phyloP scores from a whole-genome alignment of 2,113 vertebrate genomes.

The Mus spicilegus region DNA sequence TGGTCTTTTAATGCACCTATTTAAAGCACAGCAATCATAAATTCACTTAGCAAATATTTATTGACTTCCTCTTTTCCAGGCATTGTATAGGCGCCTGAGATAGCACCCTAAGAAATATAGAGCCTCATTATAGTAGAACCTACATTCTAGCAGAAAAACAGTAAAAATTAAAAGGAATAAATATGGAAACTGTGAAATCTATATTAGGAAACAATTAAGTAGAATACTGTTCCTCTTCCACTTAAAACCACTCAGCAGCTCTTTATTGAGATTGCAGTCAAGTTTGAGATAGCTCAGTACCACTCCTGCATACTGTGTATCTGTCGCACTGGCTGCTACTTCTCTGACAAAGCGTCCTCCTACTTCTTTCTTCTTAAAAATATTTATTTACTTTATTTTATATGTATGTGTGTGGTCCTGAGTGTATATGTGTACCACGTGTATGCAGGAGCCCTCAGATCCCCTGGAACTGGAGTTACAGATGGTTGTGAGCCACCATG shows the following conservation, averaged over 20 bases:
- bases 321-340: not conserved
- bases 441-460: not conserved
- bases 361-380: not conserved
- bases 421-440: not conserved
- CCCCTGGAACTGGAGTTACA: no score
- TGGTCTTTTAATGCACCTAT: not conserved
- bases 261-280: conserved; percentile 10
- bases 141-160: not conserved
- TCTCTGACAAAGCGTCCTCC: conserved; percentile 1
- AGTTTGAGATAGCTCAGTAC: not conserved
- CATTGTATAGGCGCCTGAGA: not conserved
- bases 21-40: conserved; percentile 32
- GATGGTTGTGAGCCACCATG: not conserved
- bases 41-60: conserved; percentile 45
- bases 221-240: not conserved
- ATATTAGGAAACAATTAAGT: not conserved
- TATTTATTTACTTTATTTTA: not conserved
- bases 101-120: conserved; percentile 2
- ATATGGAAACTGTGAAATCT: not conserved
- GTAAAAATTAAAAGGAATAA: not conserved
- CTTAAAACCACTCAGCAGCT: conserved; percentile 11
- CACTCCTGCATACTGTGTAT: not conserved
- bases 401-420: not conserved
- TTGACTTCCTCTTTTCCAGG: not conserved
- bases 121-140: not conserved